phyloP scores from a whole-genome alignment of 2,888 invertebrate genomes.

The Slavum lentiscoides region DNA sequence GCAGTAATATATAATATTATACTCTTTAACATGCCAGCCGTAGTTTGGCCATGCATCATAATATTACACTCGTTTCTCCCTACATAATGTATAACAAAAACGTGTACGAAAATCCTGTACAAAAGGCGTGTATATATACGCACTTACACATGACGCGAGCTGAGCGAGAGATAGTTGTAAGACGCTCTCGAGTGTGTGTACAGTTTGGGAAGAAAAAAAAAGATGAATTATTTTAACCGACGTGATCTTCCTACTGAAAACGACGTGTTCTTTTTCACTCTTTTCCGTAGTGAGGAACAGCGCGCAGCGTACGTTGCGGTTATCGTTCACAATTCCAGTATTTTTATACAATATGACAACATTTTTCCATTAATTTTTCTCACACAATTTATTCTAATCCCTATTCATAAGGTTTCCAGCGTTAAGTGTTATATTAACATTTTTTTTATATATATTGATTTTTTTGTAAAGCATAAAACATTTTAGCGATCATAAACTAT shows the following conservation, averaged over 20 bases:
- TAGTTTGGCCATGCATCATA: slow-evolving; percentile 15
- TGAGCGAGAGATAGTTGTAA: slow-evolving; percentile 1
- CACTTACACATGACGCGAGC: slow-evolving; percentile 33
- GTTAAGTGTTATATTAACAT: too few species aligned
- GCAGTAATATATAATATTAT: neutral
- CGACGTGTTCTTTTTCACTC: neutral
- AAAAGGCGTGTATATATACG: neutral
- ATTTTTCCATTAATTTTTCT: too few species aligned
- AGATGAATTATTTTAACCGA: slow-evolving; percentile 41
- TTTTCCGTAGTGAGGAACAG: neutral
- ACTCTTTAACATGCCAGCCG: neutral
- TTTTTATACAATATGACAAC: too few species aligned
- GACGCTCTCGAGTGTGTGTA: neutral
- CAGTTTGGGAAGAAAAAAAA: neutral
- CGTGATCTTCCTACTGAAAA: slow-evolving; percentile 16
- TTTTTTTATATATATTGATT: too few species aligned
- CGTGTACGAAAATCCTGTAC: slow-evolving; percentile 27
- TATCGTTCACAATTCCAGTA: neutral
- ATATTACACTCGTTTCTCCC: slow-evolving; percentile 3
- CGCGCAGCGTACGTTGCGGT: neutral
- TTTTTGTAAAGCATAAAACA: too few species aligned
- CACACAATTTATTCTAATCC: too few species aligned
- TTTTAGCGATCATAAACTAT: too few species aligned
- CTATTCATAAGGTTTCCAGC: too few species aligned
- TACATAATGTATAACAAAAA: slow-evolving; percentile 36